phyloP scores from a whole-genome alignment of 1,140 invertebrate genomes.

The Portunus trituberculatus region DNA sequence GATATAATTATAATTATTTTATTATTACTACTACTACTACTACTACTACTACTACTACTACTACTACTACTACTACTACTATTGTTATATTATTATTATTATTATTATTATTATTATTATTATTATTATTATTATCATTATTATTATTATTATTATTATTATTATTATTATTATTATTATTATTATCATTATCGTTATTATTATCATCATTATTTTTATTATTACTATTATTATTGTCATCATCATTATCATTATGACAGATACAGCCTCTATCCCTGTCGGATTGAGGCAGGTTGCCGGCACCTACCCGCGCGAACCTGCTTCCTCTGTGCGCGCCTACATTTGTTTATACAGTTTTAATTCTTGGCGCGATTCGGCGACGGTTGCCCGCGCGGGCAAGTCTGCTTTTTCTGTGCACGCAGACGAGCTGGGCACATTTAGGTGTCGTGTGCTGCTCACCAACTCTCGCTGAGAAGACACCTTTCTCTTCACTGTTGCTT shows the following conservation, averaged over 20 bases:
- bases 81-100: too few relatives aligned
- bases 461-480: background rate
- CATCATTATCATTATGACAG: background rate
- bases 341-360: background rate
- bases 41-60: background rate
- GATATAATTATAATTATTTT: background rate
- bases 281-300: background rate
- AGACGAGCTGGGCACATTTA: background rate
- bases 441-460: background rate
- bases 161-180: constrained; percentile 32
- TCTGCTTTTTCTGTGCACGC: too few relatives aligned
- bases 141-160: background rate
- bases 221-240: background rate
- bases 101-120: background rate
- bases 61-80: background rate
- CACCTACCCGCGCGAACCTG: background rate
- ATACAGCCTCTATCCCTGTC: background rate
- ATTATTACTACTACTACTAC: background rate
- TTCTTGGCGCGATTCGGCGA: background rate
- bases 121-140: background rate
- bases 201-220: background rate
- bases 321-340: too few relatives aligned
- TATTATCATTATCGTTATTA: background rate
- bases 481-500: too few relatives aligned
- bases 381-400: too few relatives aligned